phyloP scores from a whole-genome alignment of 2,797 vertebrate genomes.

The Apogon talboti region DNA sequence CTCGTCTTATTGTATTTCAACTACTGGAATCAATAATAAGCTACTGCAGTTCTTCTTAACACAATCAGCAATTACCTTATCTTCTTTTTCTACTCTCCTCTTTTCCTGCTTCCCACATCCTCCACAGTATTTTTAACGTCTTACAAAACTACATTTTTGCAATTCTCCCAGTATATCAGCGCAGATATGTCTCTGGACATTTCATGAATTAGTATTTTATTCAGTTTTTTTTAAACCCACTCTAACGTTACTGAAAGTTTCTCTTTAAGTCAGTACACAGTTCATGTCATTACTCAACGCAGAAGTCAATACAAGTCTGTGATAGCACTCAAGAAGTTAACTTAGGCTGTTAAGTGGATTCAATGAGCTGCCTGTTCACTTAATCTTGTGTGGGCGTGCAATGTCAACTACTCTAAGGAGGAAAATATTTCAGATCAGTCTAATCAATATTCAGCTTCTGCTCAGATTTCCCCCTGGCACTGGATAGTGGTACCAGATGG shows the following conservation, averaged over 20 bases:
- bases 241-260: background rate
- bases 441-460: conserved; percentile 70
- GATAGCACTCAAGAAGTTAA: conserved; percentile 35
- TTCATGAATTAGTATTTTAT: conserved; percentile 1
- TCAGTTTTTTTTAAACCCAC: background rate
- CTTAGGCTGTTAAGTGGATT: conserved; percentile 49
- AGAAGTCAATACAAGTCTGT: conserved; percentile 30
- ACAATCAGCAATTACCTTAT: conserved; percentile 6
- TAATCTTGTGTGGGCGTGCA: conserved; percentile 48
- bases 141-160: conserved; percentile 19
- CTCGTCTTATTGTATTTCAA: conserved; percentile 9
- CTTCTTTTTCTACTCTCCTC: background rate
- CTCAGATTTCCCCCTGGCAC: conserved; percentile 36
- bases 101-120: background rate
- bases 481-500: conserved; percentile 59
- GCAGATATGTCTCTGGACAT: background rate
- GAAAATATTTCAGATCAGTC: conserved; percentile 60
- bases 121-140: conserved; percentile 5
- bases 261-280: background rate
- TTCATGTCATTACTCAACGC: conserved; percentile 6
- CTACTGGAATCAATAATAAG: conserved; percentile 11
- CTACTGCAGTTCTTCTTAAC: conserved; percentile 20
- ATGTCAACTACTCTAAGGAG: conserved; percentile 55
- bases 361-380: conserved; percentile 42
- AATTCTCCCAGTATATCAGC: conserved; percentile 4